These are phyloP conservation scores for Epizoanthus rinbou DNA, from an alignment of 92 coral and sea anemone species.

Conservation along the genomic window DNA sequence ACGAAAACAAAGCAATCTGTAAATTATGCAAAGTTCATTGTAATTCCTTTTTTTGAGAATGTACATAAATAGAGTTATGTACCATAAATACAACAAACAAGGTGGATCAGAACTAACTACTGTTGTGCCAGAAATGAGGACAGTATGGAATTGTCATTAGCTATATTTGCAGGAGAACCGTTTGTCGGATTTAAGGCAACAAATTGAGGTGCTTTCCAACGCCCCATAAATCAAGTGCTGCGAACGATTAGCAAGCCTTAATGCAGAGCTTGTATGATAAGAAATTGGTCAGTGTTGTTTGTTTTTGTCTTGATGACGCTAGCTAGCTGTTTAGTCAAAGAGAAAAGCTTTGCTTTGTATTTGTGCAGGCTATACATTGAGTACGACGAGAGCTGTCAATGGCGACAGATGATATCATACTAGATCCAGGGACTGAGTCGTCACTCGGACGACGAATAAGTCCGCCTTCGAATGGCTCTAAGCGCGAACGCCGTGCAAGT, in stretches of 20 bases:
- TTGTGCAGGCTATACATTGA: neutral
- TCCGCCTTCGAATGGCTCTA: conserved; percentile 4
- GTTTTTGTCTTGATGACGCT: conserved; percentile 4
- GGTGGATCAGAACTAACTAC: neutral
- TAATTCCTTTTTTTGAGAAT: too few species aligned
- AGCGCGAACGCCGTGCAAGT: neutral
- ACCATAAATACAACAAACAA: neutral
- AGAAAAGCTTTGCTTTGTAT: neutral
- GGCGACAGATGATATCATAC: neutral
- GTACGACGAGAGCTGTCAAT: neutral
- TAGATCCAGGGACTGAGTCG: neutral
- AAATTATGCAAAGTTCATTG: too few species aligned
- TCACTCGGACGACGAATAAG: neutral
- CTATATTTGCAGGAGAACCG: neutral
- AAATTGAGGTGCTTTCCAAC: too few species aligned
- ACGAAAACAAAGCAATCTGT: too few species aligned
- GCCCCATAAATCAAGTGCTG: too few species aligned
- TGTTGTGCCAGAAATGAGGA: neutral
- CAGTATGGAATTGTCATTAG: neutral
- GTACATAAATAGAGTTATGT: neutral
- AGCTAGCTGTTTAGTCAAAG: neutral
- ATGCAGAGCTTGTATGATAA: too few species aligned
- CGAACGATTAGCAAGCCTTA: too few species aligned
- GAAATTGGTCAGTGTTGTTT: neutral
- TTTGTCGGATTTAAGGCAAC: too few species aligned